These are phyloP conservation scores for Physocephala rufipes DNA, from an alignment of 2,888 invertebrate genomes.

Conservation along the genomic window DNA sequence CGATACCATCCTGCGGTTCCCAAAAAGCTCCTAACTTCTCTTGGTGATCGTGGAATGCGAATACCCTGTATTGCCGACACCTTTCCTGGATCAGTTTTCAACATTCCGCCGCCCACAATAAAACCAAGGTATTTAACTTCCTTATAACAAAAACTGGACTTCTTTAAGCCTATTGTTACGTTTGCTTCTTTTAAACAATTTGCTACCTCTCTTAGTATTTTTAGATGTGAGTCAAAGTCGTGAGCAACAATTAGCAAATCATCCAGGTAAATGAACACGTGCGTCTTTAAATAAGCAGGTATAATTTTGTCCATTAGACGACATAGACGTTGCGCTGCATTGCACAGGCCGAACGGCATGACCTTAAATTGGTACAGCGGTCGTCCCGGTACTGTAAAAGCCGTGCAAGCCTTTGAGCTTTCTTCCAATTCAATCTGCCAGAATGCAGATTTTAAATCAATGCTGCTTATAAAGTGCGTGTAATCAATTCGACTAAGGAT, in stretches of 20 bases:
- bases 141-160: background rate
- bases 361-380: slow-evolving; percentile 17
- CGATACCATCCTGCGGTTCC: slow-evolving; percentile 19
- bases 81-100: background rate
- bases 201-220: slow-evolving; percentile 7
- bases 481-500: background rate
- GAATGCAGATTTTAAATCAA: slow-evolving; percentile 12
- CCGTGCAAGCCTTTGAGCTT: background rate
- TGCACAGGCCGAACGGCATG: slow-evolving; percentile 25
- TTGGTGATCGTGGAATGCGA: background rate
- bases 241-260: background rate
- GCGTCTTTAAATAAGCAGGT: background rate
- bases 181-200: background rate
- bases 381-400: slow-evolving; percentile 9
- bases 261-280: too few relatives aligned
- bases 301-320: slow-evolving; percentile 22
- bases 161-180: background rate
- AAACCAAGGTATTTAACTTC: background rate
- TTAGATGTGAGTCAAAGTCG: background rate
- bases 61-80: background rate
- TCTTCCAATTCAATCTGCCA: slow-evolving; percentile 17
- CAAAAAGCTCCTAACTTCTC: slow-evolving; percentile 11
- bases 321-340: slow-evolving; percentile 6
- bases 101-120: background rate
- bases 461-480: background rate